Evolutionary conservation across 1,140 invertebrate species (phyloP).

Genomic region (Hirudo medicinalis): DNA sequence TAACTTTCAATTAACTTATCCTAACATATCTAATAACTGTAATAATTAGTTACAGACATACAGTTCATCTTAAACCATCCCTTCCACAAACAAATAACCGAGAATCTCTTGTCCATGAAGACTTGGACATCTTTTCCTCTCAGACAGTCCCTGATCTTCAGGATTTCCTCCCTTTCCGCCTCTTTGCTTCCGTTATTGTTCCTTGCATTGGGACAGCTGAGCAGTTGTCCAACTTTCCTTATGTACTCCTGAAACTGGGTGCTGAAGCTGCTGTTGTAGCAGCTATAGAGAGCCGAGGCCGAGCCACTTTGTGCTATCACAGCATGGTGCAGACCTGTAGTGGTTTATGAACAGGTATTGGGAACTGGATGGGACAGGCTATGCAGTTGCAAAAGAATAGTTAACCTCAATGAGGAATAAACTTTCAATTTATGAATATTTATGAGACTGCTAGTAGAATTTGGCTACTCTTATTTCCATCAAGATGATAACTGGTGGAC

Average conservation of each 20-base stretch:
- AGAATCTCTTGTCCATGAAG: slow-evolving; percentile 14
- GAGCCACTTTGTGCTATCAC: slow-evolving; percentile 20
- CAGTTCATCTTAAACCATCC: not conserved
- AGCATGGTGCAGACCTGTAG: slow-evolving; percentile 15
- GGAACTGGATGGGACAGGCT: not conserved
- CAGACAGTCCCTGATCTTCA: slow-evolving; percentile 13
- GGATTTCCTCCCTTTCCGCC: not conserved
- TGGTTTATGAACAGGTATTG: not conserved
- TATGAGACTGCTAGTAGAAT: too few species aligned
- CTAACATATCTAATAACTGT: too few species aligned
- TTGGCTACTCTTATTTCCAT: too few species aligned
- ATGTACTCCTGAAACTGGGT: slow-evolving; percentile 9
- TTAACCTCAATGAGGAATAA: not conserved
- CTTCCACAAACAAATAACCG: not conserved
- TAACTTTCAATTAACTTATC: too few species aligned
- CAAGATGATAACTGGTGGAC: too few species aligned
- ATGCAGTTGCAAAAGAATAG: not conserved
- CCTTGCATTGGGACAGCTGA: not conserved
- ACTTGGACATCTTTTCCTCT: not conserved
- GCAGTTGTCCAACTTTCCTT: slow-evolving; percentile 9
- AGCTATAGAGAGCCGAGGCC: slow-evolving; percentile 14
- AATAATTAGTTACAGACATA: too few species aligned
- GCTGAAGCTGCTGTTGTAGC: not conserved
- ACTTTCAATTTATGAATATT: too few species aligned
- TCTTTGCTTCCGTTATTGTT: not conserved